Percentiles rank a stretch among this genome's conserved stretches.
These are phyloP conservation scores for Macquaria australasica DNA, from an alignment of 2,113 vertebrate species.

Conservation along the genomic window DNA sequence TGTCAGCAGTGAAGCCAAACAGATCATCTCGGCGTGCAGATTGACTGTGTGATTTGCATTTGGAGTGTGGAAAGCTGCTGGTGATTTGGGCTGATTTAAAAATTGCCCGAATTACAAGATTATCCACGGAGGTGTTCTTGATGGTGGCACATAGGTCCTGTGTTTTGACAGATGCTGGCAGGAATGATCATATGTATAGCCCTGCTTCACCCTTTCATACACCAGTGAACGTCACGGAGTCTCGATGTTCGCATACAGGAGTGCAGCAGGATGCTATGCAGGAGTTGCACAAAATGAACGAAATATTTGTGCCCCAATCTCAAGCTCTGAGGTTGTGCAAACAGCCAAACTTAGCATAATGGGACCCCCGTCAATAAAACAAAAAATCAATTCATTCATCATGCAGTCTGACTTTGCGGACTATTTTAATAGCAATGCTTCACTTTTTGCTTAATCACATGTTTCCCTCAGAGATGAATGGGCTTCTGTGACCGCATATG, in stretches of 20 bases:
- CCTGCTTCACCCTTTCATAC: conserved; percentile 53
- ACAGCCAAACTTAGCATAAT: conserved; percentile 43
- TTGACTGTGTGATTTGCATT: conserved; percentile 54
- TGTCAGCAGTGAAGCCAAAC: conserved; percentile 75
- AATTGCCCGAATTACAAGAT: conserved; percentile 32
- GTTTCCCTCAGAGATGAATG: conserved; percentile 17
- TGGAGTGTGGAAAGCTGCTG: conserved; percentile 32
- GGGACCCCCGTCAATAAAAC: not conserved
- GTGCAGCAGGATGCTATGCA: conserved; percentile 42
- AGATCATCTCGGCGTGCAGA: conserved; percentile 48
- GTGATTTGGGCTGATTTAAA: conserved; percentile 33
- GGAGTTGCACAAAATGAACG: conserved; percentile 46
- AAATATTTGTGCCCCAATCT: conserved; percentile 16
- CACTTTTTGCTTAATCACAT: conserved; percentile 15
- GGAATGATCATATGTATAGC: conserved; percentile 41
- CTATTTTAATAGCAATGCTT: conserved; percentile 5
- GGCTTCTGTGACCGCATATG: conserved; percentile 19
- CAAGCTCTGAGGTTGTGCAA: conserved; percentile 31
- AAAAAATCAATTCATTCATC: conserved; percentile 1
- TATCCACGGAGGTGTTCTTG: conserved; percentile 26
- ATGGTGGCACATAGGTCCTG: conserved; percentile 39
- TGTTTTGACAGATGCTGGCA: conserved; percentile 67
- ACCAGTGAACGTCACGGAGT: conserved; percentile 55
- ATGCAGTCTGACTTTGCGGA: conserved; percentile 2
- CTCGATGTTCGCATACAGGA: conserved; percentile 29